Evolutionary conservation across 1,140 invertebrate species (phyloP), one percentile per base, ranked within the genome.

Genomic region (Pseudomyrmex pallidus): DNA sequence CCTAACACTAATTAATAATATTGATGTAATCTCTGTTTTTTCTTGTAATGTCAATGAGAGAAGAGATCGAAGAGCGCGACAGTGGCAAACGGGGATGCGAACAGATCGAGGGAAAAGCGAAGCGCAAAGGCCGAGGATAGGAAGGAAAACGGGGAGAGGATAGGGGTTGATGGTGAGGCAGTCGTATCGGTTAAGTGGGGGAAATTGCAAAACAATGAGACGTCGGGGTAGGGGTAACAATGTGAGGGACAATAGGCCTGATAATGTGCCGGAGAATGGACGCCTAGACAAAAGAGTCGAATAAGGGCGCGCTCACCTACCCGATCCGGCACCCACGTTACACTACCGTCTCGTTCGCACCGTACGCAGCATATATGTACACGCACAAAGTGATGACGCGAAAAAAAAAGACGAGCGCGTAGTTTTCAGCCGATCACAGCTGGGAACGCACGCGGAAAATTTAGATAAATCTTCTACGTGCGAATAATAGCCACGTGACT

Each of bases 171-270:
- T 72, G 87, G 87, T 83, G 90, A 89, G 91, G 82, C 84, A 90
- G 92, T 90, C 87, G 93, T 94, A 94, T 93, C 93, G 92, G 93
- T 94, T 94, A 94, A 94, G 93, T 94, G 92, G 93, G 91, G 92
- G 93, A 94, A 94, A 94, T 94, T 94, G 93, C 93, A 94, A 94
- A 94, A 94, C 93, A 94, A 94, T 94, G 92, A 93, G 91, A 90
- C 87, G 90, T 84, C 87, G 86, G 80, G 90, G 89, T 90, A 87
- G 91, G 90, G 91, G 91, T 93, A 94, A 94, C 93, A 94, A 94
- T 94, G 93, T 93, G 91, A 94, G 92, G 91, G 93, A 94, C 94
- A 94, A 94, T 94, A 93, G 93, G 93, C 93, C 93, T 93, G 93
- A 94, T 94, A 94, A 94, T 94, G 93, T 92, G 92, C 92, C 90